Evolutionary conservation across 2,797 vertebrate genomes (phyloP).

Genomic region (Aythya fuligula): DNA sequence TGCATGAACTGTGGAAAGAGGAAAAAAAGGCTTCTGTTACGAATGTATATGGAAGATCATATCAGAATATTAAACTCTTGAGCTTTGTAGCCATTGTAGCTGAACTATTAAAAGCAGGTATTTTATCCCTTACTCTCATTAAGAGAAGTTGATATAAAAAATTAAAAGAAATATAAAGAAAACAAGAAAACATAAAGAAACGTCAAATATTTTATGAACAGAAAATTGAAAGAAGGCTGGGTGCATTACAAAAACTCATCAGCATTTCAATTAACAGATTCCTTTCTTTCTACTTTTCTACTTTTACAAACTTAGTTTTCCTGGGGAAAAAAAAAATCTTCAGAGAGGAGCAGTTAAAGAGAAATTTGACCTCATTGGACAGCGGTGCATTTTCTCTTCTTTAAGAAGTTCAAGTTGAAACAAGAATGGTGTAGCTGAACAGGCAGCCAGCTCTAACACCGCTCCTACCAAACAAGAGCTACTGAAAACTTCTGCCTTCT

Average conservation of each 20-base stretch:
- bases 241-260: background rate
- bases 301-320: background rate
- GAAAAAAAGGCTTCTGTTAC: background rate
- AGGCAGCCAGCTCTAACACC: background rate
- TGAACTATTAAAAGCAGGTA: background rate
- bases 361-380: background rate
- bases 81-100: background rate
- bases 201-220: background rate
- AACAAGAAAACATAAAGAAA: background rate
- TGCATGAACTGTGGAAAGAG: background rate
- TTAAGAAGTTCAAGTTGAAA: background rate
- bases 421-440: background rate
- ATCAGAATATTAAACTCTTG: background rate
- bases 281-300: background rate
- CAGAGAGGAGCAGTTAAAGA: background rate
- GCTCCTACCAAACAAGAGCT: background rate
- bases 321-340: background rate
- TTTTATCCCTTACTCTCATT: background rate
- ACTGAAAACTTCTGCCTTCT: background rate
- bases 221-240: background rate
- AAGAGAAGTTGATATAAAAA: background rate
- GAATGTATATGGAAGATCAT: background rate
- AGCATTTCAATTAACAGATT: background rate
- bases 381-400: background rate
- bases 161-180: too few relatives aligned